phyloP scores from a whole-genome alignment of 2,113 vertebrate species.

The Notothenia coriiceps region DNA sequence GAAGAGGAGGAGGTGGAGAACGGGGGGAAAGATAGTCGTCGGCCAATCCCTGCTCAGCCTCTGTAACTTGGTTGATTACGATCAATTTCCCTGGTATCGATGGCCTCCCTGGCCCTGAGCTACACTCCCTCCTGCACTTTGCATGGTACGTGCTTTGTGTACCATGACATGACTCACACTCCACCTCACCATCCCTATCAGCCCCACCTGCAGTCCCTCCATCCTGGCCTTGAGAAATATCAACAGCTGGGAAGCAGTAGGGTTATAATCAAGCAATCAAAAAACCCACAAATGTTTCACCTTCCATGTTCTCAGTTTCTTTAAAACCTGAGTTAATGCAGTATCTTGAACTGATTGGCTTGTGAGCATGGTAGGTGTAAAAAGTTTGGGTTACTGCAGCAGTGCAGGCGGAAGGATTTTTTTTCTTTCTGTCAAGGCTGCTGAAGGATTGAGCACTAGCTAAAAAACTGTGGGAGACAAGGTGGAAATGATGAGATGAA shows the following conservation, averaged over 20 bases:
- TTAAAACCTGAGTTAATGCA: slow-evolving; percentile 49
- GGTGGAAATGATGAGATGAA: slow-evolving; percentile 70
- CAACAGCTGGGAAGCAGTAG: slow-evolving; percentile 63
- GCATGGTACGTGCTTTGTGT: slow-evolving; percentile 86
- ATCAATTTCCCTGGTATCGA: slow-evolving; percentile 88
- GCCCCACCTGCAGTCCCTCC: slow-evolving; percentile 58
- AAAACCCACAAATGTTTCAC: slow-evolving; percentile 35
- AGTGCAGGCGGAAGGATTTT: slow-evolving; percentile 39
- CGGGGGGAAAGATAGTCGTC: slow-evolving; percentile 63
- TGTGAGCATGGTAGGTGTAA: slow-evolving; percentile 45
- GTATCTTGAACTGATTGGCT: slow-evolving; percentile 35
- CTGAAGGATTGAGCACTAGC: slow-evolving; percentile 55
- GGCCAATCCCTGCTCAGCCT: slow-evolving; percentile 79
- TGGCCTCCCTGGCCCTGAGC: slow-evolving; percentile 85
- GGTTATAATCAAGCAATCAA: slow-evolving; percentile 31
- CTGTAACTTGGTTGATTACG: slow-evolving; percentile 87
- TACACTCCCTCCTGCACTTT: slow-evolving; percentile 83
- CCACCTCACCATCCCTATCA: slow-evolving; percentile 41
- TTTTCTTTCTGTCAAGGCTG: slow-evolving; percentile 25
- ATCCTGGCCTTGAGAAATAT: slow-evolving; percentile 69
- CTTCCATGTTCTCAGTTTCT: slow-evolving; percentile 18
- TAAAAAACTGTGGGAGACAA: slow-evolving; percentile 60
- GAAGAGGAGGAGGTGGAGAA: slow-evolving; percentile 46
- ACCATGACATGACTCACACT: slow-evolving; percentile 80
- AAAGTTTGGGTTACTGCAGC: slow-evolving; percentile 68